A percentile compares a stretch with the other conserved stretches of the same genome.
These are phyloP conservation scores for Rhagoletis pomonella DNA, from an alignment of 1,140 invertebrate species.

Conservation along the genomic window DNA sequence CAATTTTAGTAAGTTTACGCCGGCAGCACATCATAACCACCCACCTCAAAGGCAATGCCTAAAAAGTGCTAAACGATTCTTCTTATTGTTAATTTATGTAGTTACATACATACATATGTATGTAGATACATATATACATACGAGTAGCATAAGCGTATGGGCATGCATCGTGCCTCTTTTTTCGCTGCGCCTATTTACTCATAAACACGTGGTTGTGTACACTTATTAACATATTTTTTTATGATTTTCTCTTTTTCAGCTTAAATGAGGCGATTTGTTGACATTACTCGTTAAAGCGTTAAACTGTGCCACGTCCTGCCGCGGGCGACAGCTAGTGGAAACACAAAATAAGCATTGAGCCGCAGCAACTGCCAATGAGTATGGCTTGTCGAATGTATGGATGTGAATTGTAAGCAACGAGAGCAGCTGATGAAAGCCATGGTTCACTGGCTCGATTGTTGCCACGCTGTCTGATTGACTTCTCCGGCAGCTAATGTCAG, in stretches of 20 bases:
- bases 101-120: neutral
- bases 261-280: constrained; percentile 52
- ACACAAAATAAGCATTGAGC: constrained; percentile 1
- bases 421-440: constrained; percentile 31
- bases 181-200: no score
- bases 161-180: no score
- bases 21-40: neutral
- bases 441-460: constrained; percentile 12
- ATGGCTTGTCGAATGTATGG: neutral
- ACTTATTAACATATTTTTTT: constrained; percentile 51
- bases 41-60: neutral
- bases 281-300: constrained; percentile 51
- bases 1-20: no score
- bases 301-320: constrained; percentile 30
- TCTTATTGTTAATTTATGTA: constrained; percentile 4
- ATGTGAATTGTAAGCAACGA: constrained; percentile 42
- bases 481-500: constrained; percentile 27
- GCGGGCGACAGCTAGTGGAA: neutral
- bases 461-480: constrained; percentile 25
- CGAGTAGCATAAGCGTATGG: neutral
- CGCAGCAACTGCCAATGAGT: neutral
- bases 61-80: constrained; percentile 19
- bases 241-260: constrained; percentile 35
- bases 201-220: neutral
- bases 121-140: neutral